Base-by-base conservation (phyloP, 2,888 invertebrate species). In the Dicycla oo region DNA sequence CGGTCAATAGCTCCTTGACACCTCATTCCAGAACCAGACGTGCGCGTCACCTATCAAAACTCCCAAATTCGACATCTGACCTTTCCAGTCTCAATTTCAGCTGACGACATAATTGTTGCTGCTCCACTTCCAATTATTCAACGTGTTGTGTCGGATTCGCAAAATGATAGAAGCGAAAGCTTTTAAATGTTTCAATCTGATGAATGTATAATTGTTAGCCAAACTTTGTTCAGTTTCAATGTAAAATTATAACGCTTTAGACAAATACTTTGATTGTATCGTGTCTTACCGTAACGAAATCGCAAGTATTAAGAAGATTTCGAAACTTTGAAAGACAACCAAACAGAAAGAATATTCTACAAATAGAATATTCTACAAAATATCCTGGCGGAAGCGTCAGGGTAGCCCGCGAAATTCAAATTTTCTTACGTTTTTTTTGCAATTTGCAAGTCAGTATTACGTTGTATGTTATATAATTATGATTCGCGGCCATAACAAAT, bases 201-300 rank as follows among this genome's bases (percentile, higher is more conserved):
- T 75, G 70, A 85, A 76, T 74, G 73, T 83, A 83, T 75, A 69
- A 79, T 78, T 81, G 71, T 74, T 73, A 56, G 63, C 75, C 54
- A 69, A 83, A 84, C 73, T 85, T 85, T 75, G 73, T 73, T 75
- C 56, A 72, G 56, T 72, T 78, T 80, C 69, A 68, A 74, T 81
- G 75, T 80, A 57, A 49, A 71, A 81, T 75, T 68, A 69, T 80
- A 72, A 67, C 56, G 61, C 38, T 80, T 70, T 54, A 34, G 53
- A 71, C 54, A 65, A 83, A 80, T 77, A 75, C 69, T 80, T 80
- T 75, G 47, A 51, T 58, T 73, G 40, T 61, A 70, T 82, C 38
- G 23, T 71, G 40, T 64, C 49, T 65, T 23, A 47, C 47, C 40
- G 20, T 43, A 60, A 53, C 30, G 51, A 69, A 77, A 62, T 65